phyloP scores from a whole-genome alignment of 2,888 invertebrate species.

The Zhuqinia jingwanae region DNA sequence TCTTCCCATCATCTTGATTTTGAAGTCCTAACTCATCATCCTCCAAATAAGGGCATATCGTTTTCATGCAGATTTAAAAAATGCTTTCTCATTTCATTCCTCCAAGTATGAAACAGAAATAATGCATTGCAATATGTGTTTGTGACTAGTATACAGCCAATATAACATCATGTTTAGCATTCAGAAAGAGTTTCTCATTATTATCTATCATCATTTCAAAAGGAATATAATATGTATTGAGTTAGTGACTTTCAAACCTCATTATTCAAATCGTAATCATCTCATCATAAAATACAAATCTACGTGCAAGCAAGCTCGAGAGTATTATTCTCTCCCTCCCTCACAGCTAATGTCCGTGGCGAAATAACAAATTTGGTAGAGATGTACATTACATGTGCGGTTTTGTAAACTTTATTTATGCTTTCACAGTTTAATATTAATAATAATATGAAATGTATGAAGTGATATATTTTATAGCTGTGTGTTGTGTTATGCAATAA shows the following conservation, averaged over 20 bases:
- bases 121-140: not conserved
- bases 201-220: conserved; percentile 41
- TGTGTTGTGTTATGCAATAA: not conserved
- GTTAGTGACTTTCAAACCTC: conserved; percentile 25
- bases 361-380: too few relatives aligned
- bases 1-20: conserved; percentile 40
- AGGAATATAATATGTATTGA: conserved; percentile 3
- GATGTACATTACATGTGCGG: too few relatives aligned
- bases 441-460: conserved; percentile 26
- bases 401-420: not conserved
- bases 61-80: conserved; percentile 48
- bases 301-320: too few relatives aligned
- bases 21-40: not conserved
- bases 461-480: not conserved
- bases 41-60: conserved; percentile 46
- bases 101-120: not conserved
- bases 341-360: too few relatives aligned
- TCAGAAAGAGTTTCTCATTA: conserved; percentile 41
- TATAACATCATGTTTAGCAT: conserved; percentile 9
- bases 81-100: conserved; percentile 4
- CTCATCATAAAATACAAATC: not conserved
- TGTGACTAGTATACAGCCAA: not conserved
- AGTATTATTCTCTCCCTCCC: too few relatives aligned
- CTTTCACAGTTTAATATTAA: not conserved
- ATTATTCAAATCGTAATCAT: conserved; percentile 17